These are phyloP conservation scores for Hymenochirus boettgeri DNA, from an alignment of 2,113 vertebrate species.

Conservation along the genomic window DNA sequence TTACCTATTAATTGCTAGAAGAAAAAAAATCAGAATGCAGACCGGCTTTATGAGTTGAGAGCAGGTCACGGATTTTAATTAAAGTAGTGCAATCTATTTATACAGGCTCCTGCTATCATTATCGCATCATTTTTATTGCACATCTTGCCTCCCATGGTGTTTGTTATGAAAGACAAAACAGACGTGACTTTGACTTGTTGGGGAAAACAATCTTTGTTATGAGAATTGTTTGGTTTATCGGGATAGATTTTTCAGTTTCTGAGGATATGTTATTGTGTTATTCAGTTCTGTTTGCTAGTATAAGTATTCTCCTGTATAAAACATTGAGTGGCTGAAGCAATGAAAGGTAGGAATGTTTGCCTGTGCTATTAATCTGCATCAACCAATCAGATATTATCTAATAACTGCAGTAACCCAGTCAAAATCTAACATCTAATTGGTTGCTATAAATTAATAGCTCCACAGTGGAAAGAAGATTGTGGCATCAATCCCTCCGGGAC, in stretches of 20 bases:
- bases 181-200: neutral
- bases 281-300: too few species aligned
- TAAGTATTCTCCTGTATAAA: too few species aligned
- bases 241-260: neutral
- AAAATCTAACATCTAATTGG: too few species aligned
- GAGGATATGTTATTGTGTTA: neutral
- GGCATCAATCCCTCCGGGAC: too few species aligned
- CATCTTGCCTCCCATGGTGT: neutral
- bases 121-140: neutral
- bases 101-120: neutral
- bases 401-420: too few species aligned
- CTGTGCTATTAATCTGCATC: too few species aligned
- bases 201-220: neutral
- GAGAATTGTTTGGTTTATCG: neutral
- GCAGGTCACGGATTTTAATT: slow-evolving; percentile 27
- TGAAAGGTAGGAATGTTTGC: too few species aligned
- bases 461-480: too few species aligned
- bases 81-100: neutral
- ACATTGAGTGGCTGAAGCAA: too few species aligned
- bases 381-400: too few species aligned
- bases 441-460: too few species aligned
- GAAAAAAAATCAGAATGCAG: slow-evolving; percentile 21
- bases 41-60: slow-evolving; percentile 12
- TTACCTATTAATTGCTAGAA: slow-evolving; percentile 25
- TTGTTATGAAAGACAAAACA: neutral